Conservation (phyloP, 2,113 vertebrate species). For the Sorex fumeus region DNA sequence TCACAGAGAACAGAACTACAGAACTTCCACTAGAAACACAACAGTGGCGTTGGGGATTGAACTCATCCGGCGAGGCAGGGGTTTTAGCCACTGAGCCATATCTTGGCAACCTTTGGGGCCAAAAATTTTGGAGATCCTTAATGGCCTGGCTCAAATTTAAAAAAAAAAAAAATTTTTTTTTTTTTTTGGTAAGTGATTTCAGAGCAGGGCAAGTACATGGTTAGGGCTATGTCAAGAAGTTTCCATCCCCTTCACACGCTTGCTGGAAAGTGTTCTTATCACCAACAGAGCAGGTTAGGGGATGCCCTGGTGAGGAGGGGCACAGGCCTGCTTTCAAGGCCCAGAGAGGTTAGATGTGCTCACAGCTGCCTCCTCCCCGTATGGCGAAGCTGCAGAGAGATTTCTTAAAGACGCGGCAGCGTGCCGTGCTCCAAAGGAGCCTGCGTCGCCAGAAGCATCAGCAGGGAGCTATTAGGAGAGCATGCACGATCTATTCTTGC, state of each 20-base stretch:
- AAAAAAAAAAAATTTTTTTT: background rate
- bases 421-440: conserved; percentile 31
- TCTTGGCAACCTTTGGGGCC: too few relatives aligned
- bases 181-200: background rate
- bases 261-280: background rate
- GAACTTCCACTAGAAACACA: too few relatives aligned
- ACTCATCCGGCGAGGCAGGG: too few relatives aligned
- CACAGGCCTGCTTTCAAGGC: background rate
- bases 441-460: conserved; percentile 82
- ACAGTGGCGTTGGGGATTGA: too few relatives aligned
- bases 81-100: too few relatives aligned
- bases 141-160: background rate
- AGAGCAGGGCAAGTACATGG: background rate
- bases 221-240: background rate
- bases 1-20: too few relatives aligned
- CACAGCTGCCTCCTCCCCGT: background rate
- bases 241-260: accelerated
- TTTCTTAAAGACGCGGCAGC: background rate
- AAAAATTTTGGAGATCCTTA: background rate
- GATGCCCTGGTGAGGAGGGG: background rate
- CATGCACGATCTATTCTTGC: conserved; percentile 85
- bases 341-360: background rate
- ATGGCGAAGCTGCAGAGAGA: background rate
- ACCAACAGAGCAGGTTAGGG: background rate
- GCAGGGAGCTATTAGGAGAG: conserved; percentile 85